A percentile compares a stretch with the other conserved stretches of the same genome.
phyloP scores from a whole-genome alignment of 2,888 invertebrate genomes.

The Ophion ellenae region DNA sequence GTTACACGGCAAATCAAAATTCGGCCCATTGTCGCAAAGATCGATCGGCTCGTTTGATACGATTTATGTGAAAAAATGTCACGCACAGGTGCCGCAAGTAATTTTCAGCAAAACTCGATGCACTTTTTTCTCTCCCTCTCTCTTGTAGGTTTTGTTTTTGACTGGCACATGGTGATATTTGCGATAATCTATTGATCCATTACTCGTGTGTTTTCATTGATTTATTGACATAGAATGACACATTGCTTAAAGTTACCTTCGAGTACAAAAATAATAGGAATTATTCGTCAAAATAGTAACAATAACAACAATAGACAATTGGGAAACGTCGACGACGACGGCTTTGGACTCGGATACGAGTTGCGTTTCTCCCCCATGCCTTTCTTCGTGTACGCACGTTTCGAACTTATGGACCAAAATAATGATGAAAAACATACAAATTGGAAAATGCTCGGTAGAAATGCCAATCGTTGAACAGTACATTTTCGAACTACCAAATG shows the following conservation, averaged over 20 bases:
- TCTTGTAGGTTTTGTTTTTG: too few relatives aligned
- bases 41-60: slow-evolving; percentile 75
- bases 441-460: slow-evolving; percentile 36
- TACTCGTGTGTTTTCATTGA: slow-evolving; percentile 3
- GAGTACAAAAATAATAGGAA: slow-evolving; percentile 51
- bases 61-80: slow-evolving; percentile 59
- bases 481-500: slow-evolving; percentile 12
- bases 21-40: slow-evolving; percentile 67
- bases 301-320: slow-evolving; percentile 30
- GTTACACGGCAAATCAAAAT: too few relatives aligned
- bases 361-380: not conserved
- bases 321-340: slow-evolving; percentile 13
- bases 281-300: slow-evolving; percentile 40
- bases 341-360: slow-evolving; percentile 21
- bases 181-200: not conserved
- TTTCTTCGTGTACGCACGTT: not conserved
- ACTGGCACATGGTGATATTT: too few relatives aligned
- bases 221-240: slow-evolving; percentile 55
- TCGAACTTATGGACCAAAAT: too few relatives aligned
- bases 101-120: slow-evolving; percentile 64
- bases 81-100: slow-evolving; percentile 72
- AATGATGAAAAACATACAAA: slow-evolving; percentile 15
- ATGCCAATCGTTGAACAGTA: slow-evolving; percentile 32
- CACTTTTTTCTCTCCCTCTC: not conserved
- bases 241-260: slow-evolving; percentile 30